These are phyloP conservation scores for Hemibagrus wyckioides DNA, from an alignment of 2,113 vertebrate species.

Conservation along the genomic window DNA sequence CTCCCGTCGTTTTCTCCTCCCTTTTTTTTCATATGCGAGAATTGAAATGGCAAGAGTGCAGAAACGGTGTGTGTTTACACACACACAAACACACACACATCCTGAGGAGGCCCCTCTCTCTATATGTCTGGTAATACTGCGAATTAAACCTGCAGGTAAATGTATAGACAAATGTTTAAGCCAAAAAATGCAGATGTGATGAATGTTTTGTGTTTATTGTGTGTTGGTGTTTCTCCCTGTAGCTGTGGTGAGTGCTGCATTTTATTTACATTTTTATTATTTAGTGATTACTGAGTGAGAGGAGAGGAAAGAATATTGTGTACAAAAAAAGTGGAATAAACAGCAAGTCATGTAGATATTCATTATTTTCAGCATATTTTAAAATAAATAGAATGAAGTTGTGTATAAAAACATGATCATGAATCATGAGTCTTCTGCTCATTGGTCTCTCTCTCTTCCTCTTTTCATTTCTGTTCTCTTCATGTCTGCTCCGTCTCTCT, in stretches of 20 bases:
- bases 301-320: not conserved
- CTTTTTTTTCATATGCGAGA: conserved; percentile 74
- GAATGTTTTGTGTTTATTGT: not conserved
- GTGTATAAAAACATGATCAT: not conserved
- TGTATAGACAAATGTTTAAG: conserved; percentile 65
- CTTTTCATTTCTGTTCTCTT: not conserved
- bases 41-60: conserved; percentile 68
- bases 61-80: conserved; percentile 67
- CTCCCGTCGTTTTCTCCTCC: conserved; percentile 62
- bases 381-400: not conserved
- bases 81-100: not conserved
- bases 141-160: conserved; percentile 77
- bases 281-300: not conserved
- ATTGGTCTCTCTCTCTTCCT: not conserved
- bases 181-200: conserved; percentile 8
- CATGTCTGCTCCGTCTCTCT: not conserved
- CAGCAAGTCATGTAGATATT: conserved; percentile 5
- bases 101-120: conserved; percentile 77
- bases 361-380: not conserved
- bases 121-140: conserved; percentile 79
- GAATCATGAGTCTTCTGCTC: no score
- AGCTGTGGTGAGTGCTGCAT: conserved; percentile 3
- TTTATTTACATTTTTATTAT: not conserved
- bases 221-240: conserved; percentile 1
- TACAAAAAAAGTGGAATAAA: not conserved